These are phyloP conservation scores for Drosophila rellima DNA, from an alignment of 2,888 invertebrate species.

Conservation along the genomic window DNA sequence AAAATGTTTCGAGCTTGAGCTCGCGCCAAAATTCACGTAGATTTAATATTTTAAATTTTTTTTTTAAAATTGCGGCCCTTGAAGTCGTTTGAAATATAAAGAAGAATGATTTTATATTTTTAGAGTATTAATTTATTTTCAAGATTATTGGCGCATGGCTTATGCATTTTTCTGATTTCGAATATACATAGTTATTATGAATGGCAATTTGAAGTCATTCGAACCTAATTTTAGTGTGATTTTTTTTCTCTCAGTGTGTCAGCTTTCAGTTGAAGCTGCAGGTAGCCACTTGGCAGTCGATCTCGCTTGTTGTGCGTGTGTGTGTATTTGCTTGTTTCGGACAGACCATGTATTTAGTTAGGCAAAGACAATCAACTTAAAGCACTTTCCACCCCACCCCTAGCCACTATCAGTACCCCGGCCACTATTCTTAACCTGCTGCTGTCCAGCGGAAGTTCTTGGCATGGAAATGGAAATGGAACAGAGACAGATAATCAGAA, in stretches of 20 bases:
- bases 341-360: constrained; percentile 46
- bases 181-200: no score
- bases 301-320: constrained; percentile 7
- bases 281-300: constrained; percentile 40
- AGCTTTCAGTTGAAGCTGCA: constrained; percentile 10
- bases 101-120: no score
- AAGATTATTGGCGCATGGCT: no score
- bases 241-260: not conserved
- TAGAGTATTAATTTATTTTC: no score
- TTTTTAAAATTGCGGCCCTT: no score
- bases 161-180: no score
- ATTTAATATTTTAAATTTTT: no score
- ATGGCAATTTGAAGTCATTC: no score
- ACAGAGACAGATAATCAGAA: not conserved
- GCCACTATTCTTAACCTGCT: not conserved
- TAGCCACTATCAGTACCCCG: not conserved
- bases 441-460: constrained; percentile 15
- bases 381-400: constrained; percentile 4
- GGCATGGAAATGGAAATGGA: constrained; percentile 16
- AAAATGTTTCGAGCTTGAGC: no score
- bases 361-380: constrained; percentile 58
- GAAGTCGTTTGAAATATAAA: no score
- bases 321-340: constrained; percentile 20
- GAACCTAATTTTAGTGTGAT: no score
- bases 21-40: no score